These are phyloP conservation scores for Scomberomorus guttatus DNA, from an alignment of 2,797 vertebrate species.

Conservation along the genomic window DNA sequence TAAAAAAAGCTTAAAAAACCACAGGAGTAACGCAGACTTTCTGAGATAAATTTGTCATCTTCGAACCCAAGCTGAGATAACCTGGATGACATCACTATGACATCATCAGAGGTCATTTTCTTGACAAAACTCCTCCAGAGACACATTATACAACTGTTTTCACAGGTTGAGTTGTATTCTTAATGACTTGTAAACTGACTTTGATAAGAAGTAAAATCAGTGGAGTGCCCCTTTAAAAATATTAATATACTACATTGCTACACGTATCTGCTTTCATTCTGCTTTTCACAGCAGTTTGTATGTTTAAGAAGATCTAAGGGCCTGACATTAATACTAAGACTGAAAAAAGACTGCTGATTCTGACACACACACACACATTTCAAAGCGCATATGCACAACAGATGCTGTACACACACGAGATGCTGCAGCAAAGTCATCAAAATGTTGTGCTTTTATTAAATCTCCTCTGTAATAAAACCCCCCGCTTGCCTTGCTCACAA, in stretches of 20 bases:
- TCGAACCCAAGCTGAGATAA: not conserved
- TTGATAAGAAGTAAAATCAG: constrained; percentile 15
- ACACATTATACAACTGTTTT: constrained; percentile 5
- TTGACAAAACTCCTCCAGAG: constrained; percentile 4
- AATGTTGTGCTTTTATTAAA: constrained; percentile 73
- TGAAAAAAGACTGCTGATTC: constrained; percentile 61
- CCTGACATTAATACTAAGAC: constrained; percentile 33
- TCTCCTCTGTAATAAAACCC: constrained; percentile 63
- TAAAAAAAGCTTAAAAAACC: no score
- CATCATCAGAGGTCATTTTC: constrained; percentile 4
- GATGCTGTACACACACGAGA: constrained; percentile 20
- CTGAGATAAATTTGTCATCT: no score
- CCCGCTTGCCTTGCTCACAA: constrained; percentile 46
- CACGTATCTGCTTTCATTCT: constrained; percentile 12
- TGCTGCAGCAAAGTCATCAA: constrained; percentile 70
- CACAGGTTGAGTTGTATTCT: not conserved
- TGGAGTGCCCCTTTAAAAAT: constrained; percentile 5
- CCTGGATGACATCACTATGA: not conserved
- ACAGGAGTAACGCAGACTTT: not conserved
- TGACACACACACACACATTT: constrained; percentile 21
- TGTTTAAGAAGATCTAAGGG: constrained; percentile 46
- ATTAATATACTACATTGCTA: constrained; percentile 10
- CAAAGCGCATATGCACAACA: constrained; percentile 21
- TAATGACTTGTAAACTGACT: not conserved
- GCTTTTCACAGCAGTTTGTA: constrained; percentile 36